Evolutionary conservation across 2,113 vertebrate species (phyloP).

Genomic region (Nerophis ophidion): DNA sequence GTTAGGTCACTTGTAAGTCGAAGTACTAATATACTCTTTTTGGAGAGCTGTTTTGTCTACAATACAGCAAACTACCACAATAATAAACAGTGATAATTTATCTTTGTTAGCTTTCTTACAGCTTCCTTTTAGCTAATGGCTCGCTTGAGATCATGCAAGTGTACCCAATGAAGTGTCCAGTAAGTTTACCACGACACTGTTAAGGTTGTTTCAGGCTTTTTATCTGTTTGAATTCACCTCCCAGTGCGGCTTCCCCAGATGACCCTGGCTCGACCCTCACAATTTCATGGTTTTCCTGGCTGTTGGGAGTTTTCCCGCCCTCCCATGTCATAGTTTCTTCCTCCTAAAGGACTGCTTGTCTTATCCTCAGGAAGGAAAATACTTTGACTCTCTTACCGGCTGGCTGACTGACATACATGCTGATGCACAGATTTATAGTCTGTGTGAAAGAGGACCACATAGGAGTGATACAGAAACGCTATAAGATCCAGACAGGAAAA

Average conservation of each 20-base stretch:
- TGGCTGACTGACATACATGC: conserved; percentile 38
- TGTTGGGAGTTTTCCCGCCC: conserved; percentile 33
- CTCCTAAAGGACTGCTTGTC: conserved; percentile 14
- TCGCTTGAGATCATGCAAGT: background rate
- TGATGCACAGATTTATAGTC: conserved; percentile 39
- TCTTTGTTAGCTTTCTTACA: too few relatives aligned
- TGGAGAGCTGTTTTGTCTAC: too few relatives aligned
- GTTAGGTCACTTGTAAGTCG: too few relatives aligned
- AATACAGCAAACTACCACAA: too few relatives aligned
- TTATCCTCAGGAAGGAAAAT: conserved; percentile 33
- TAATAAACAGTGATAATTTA: too few relatives aligned
- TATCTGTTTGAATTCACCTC: conserved; percentile 26
- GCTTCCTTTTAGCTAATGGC: background rate
- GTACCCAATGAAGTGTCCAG: background rate
- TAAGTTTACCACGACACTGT: background rate
- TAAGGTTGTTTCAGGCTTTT: background rate
- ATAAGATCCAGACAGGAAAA: conserved; percentile 7
- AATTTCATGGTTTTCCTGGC: conserved; percentile 57
- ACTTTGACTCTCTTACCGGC: conserved; percentile 7
- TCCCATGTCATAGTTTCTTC: conserved; percentile 18
- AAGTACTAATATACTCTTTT: too few relatives aligned
- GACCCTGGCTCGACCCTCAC: conserved; percentile 48
- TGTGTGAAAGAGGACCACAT: conserved; percentile 25
- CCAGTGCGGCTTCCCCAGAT: conserved; percentile 29
- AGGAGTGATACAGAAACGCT: conserved; percentile 15